Conservation (phyloP, 2,888 invertebrate species). For the Agelastica alni region DNA sequence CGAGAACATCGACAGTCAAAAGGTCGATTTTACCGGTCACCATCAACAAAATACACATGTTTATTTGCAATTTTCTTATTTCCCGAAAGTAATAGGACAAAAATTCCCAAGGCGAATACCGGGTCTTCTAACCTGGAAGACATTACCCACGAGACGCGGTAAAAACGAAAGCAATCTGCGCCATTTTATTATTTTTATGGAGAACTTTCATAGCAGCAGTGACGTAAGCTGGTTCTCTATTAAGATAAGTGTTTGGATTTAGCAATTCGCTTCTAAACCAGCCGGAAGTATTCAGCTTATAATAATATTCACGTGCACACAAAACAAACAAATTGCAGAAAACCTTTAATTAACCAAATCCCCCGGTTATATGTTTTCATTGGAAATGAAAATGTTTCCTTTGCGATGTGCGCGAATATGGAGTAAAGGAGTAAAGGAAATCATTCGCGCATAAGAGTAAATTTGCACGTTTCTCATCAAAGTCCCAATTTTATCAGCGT, state of each 20-base stretch:
- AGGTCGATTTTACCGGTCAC: neutral
- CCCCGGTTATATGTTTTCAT: neutral
- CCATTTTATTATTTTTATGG: too few relatives aligned
- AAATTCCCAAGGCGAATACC: slow-evolving; percentile 1
- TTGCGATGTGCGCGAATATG: neutral
- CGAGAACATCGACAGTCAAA: too few relatives aligned
- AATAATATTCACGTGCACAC: too few relatives aligned
- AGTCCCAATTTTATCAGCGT: slow-evolving; percentile 15
- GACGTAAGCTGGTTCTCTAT: too few relatives aligned
- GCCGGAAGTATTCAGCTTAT: too few relatives aligned
- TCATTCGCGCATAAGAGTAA: slow-evolving; percentile 7
- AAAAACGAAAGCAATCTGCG: neutral
- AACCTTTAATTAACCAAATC: neutral
- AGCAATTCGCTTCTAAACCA: too few relatives aligned
- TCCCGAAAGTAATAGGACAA: neutral
- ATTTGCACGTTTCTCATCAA: slow-evolving; percentile 11
- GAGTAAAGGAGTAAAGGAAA: neutral
- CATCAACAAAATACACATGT: neutral
- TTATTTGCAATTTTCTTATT: neutral
- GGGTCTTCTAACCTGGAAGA: neutral
- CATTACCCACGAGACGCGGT: neutral
- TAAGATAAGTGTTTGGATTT: too few relatives aligned
- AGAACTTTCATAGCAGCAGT: too few relatives aligned
- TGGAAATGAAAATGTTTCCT: slow-evolving; percentile 15
- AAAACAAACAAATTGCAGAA: neutral